Conservation (phyloP, 1,140 invertebrate genomes). For the Amphibalanus amphitrite region DNA sequence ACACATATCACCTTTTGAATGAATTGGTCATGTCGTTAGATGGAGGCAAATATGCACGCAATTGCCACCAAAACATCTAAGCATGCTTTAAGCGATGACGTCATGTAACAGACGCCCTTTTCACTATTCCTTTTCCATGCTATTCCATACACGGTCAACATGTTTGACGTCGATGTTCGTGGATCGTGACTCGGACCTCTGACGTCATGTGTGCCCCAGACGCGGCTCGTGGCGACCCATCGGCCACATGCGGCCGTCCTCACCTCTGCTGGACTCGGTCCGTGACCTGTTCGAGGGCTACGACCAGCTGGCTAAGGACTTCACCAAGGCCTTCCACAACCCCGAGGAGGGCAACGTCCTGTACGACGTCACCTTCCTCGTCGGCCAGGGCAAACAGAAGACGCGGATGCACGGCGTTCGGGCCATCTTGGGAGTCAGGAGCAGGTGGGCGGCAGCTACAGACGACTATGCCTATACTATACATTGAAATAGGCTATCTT, state of each 20-base stretch:
- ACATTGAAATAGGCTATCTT: background rate
- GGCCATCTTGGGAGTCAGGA: constrained; percentile 75
- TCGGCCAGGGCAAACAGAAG: constrained; percentile 78
- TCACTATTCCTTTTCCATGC: too few relatives aligned
- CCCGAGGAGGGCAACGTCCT: constrained; percentile 51
- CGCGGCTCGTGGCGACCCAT: constrained; percentile 83
- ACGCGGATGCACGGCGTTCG: constrained; percentile 71
- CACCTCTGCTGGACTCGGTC: constrained; percentile 76
- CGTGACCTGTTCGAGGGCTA: constrained; percentile 84
- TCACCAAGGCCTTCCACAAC: constrained; percentile 72
- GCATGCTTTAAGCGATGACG: too few relatives aligned
- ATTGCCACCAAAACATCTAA: too few relatives aligned
- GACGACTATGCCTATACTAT: too few relatives aligned
- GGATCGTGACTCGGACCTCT: too few relatives aligned
- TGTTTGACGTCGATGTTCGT: too few relatives aligned
- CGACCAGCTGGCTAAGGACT: constrained; percentile 82
- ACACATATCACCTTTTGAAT: too few relatives aligned
- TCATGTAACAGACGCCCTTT: too few relatives aligned
- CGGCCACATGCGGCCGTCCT: constrained; percentile 79
- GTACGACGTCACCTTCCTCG: constrained; percentile 79
- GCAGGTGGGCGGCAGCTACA: constrained; percentile 44
- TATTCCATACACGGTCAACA: too few relatives aligned
- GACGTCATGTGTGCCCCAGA: constrained; percentile 23
- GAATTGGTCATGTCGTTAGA: too few relatives aligned
- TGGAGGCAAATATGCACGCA: too few relatives aligned